Evolutionary conservation across 2,797 vertebrate genomes (phyloP).

Genomic region (Lepilemur septentrionalis): DNA sequence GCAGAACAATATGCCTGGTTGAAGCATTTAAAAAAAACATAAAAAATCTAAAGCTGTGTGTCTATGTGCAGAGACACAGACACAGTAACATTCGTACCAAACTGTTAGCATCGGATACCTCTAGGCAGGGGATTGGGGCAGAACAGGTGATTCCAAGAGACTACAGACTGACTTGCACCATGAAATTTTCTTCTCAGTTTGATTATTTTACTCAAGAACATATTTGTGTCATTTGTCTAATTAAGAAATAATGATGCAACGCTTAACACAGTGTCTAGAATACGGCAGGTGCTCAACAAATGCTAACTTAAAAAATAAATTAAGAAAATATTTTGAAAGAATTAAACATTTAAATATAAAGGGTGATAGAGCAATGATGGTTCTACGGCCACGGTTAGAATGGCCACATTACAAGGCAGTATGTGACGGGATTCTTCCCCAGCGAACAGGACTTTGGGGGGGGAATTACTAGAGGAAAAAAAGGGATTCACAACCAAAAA

Average conservation of each 20-base stretch:
- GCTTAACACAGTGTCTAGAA: background rate
- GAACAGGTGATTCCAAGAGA: background rate
- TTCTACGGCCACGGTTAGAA: background rate
- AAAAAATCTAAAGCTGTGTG: background rate
- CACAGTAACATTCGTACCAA: background rate
- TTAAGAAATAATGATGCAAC: background rate
- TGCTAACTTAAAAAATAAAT: background rate
- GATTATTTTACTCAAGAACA: background rate
- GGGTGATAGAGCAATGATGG: too few relatives aligned
- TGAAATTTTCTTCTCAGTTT: background rate
- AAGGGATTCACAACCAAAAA: background rate
- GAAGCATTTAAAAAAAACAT: background rate
- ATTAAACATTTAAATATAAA: background rate
- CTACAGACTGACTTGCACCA: background rate
- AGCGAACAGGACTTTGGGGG: background rate
- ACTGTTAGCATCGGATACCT: background rate
- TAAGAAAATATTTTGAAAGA: background rate
- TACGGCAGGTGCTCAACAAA: background rate
- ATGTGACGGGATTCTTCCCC: background rate
- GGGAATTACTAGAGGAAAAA: rapidly evolving
- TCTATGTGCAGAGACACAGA: background rate
- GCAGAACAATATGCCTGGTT: background rate
- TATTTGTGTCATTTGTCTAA: background rate
- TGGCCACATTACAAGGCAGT: background rate
- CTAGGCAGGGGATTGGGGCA: background rate